Conservation (phyloP, 1,140 invertebrate genomes). For the Olivierus martensii region DNA sequence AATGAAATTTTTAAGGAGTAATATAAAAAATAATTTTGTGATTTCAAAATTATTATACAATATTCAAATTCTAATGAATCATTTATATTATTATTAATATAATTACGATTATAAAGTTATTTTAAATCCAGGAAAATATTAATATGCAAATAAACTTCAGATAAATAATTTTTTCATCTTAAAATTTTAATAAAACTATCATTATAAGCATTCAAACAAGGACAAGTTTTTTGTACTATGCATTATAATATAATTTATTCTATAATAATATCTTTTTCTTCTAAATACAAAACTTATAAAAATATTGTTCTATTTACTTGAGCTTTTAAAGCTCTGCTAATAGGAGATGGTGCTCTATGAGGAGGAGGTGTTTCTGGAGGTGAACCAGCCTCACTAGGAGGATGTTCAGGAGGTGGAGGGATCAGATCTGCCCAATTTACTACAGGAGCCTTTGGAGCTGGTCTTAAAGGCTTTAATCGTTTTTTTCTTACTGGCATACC, state of each 20-base stretch:
- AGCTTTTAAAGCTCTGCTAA: constrained; percentile 13
- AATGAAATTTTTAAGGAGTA: too few relatives aligned
- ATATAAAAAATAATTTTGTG: too few relatives aligned
- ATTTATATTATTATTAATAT: too few relatives aligned
- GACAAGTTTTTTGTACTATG: not conserved
- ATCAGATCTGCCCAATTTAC: constrained; percentile 63
- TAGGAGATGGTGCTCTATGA: constrained; percentile 7
- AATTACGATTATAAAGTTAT: too few relatives aligned
- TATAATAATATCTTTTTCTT: not conserved
- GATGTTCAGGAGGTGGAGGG: constrained; percentile 63
- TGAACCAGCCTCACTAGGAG: constrained; percentile 37
- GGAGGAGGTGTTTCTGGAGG: constrained; percentile 21
- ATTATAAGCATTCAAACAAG: not conserved
- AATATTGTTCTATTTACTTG: constrained; percentile 11
- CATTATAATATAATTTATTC: not conserved
- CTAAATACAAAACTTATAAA: not conserved
- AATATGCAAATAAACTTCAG: too few relatives aligned
- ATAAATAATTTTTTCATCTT: too few relatives aligned
- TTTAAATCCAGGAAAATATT: too few relatives aligned
- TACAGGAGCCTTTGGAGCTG: constrained; percentile 29
- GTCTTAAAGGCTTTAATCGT: not conserved
- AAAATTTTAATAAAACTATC: too few relatives aligned
- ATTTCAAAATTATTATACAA: too few relatives aligned
- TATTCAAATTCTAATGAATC: too few relatives aligned
- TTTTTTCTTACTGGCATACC: constrained; percentile 11